Evolutionary conservation across 1,140 invertebrate genomes (phyloP).

Genomic region (Bilobella aurantiaca): DNA sequence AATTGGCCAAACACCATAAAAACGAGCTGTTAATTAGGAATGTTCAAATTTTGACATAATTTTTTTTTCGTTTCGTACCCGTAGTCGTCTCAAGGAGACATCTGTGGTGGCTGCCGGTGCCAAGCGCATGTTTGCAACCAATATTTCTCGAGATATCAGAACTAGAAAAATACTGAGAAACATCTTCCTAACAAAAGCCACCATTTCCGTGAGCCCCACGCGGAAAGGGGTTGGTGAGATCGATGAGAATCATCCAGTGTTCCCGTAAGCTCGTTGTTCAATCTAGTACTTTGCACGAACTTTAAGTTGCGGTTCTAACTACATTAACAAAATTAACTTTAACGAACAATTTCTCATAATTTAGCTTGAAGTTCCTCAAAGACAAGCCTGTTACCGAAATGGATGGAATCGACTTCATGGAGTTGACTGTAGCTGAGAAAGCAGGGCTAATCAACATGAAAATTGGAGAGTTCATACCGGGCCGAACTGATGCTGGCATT

Average conservation of each 20-base stretch:
- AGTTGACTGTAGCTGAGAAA: constrained; percentile 69
- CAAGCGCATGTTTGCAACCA: constrained; percentile 86
- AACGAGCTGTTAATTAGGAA: background rate
- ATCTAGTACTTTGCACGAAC: too few relatives aligned
- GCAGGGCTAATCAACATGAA: constrained; percentile 68
- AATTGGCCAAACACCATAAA: constrained; percentile 37
- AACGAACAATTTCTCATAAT: constrained; percentile 19
- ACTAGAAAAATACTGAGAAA: constrained; percentile 75
- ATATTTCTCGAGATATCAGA: constrained; percentile 80
- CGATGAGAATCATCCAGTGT: constrained; percentile 84
- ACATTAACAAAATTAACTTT: background rate
- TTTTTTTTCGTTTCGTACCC: background rate
- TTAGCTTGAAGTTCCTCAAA: constrained; percentile 83
- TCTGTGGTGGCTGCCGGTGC: constrained; percentile 78
- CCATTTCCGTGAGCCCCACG: constrained; percentile 70
- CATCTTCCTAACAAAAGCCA: constrained; percentile 81
- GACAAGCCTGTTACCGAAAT: constrained; percentile 89
- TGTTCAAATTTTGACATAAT: constrained; percentile 5
- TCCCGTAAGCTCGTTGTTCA: constrained; percentile 41
- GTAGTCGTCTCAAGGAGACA: constrained; percentile 47
- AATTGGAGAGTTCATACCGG: constrained; percentile 64
- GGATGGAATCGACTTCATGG: constrained; percentile 79
- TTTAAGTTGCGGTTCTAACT: background rate
- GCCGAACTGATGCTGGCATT: constrained; percentile 51
- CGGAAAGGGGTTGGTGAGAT: constrained; percentile 85